Percentiles rank a stretch among this genome's conserved stretches.
phyloP scores from a whole-genome alignment of 2,888 invertebrate genomes.

The Gastrophysa polygoni region DNA sequence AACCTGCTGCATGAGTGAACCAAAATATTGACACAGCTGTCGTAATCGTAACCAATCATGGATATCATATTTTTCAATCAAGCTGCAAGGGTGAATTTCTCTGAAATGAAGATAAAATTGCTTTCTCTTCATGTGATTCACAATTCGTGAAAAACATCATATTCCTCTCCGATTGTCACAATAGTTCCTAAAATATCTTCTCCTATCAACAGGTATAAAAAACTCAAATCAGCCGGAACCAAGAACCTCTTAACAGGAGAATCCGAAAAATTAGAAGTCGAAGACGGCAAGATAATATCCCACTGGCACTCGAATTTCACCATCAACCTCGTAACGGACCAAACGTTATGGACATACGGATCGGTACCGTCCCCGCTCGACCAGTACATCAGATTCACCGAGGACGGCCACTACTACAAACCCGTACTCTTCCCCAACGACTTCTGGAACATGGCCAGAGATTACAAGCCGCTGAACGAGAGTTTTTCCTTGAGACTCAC shows the following conservation, averaged over 20 bases:
- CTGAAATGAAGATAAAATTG: too few relatives aligned
- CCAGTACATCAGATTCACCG: slow-evolving; percentile 88
- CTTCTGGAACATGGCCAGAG: slow-evolving; percentile 97
- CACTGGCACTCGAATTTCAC: slow-evolving; percentile 99
- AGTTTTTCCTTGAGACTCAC: slow-evolving; percentile 75
- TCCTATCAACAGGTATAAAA: slow-evolving; percentile 78
- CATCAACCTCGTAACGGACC: slow-evolving; percentile 92
- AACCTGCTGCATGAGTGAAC: too few relatives aligned
- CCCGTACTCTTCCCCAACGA: slow-evolving; percentile 96
- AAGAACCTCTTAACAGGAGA: slow-evolving; percentile 95
- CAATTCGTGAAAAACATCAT: too few relatives aligned
- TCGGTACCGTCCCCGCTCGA: slow-evolving; percentile 90
- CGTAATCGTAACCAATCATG: too few relatives aligned
- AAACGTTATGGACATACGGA: slow-evolving; percentile 93
- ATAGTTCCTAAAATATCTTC: too few relatives aligned
- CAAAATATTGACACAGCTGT: too few relatives aligned
- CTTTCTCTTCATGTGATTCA: too few relatives aligned
- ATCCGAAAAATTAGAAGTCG: slow-evolving; percentile 78
- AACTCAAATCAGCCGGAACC: slow-evolving; percentile 82
- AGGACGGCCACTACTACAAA: slow-evolving; percentile 85
- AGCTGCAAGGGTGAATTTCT: too few relatives aligned
- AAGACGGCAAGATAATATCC: slow-evolving; percentile 88
- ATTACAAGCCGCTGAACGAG: slow-evolving; percentile 88
- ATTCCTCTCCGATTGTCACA: too few relatives aligned
- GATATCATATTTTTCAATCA: too few relatives aligned